A percentile compares a stretch with the other conserved stretches of the same genome.
phyloP scores from a whole-genome alignment of 2,888 invertebrate species.

The Neocrepidodera transversa region DNA sequence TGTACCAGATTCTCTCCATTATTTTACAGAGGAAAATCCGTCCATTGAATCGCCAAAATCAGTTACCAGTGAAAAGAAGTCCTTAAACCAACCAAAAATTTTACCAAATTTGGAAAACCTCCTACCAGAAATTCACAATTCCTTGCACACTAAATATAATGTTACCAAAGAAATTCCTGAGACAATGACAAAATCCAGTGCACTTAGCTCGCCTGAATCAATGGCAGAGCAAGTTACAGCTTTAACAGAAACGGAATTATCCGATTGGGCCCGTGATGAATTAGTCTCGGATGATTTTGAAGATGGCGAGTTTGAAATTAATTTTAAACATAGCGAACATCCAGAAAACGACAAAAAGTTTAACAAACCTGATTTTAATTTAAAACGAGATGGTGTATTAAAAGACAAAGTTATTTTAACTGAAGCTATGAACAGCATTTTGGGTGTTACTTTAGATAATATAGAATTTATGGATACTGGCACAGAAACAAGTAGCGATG shows the following conservation, averaged over 20 bases:
- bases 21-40: slow-evolving; percentile 1
- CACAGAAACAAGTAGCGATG: slow-evolving; percentile 78
- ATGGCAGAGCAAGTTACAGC: slow-evolving; percentile 75
- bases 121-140: slow-evolving; percentile 50
- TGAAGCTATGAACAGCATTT: slow-evolving; percentile 50
- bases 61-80: slow-evolving; percentile 56
- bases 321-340: slow-evolving; percentile 25
- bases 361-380: background rate
- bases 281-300: slow-evolving; percentile 79
- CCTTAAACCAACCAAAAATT: slow-evolving; percentile 58
- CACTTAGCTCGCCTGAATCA: slow-evolving; percentile 66
- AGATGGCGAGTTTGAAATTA: slow-evolving; percentile 67
- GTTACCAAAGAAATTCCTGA: slow-evolving; percentile 4
- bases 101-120: slow-evolving; percentile 53
- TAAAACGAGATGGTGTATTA: too few relatives aligned
- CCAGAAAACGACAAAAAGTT: background rate
- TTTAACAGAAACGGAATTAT: slow-evolving; percentile 85
- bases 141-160: slow-evolving; percentile 47
- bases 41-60: slow-evolving; percentile 51
- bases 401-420: slow-evolving; percentile 45
- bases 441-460: slow-evolving; percentile 71
- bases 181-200: slow-evolving; percentile 41
- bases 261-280: slow-evolving; percentile 87
- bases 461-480: slow-evolving; percentile 89
- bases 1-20: slow-evolving; percentile 53